These are phyloP conservation scores for Scarus forsteni DNA, from an alignment of 2,797 vertebrate species.

Conservation along the genomic window DNA sequence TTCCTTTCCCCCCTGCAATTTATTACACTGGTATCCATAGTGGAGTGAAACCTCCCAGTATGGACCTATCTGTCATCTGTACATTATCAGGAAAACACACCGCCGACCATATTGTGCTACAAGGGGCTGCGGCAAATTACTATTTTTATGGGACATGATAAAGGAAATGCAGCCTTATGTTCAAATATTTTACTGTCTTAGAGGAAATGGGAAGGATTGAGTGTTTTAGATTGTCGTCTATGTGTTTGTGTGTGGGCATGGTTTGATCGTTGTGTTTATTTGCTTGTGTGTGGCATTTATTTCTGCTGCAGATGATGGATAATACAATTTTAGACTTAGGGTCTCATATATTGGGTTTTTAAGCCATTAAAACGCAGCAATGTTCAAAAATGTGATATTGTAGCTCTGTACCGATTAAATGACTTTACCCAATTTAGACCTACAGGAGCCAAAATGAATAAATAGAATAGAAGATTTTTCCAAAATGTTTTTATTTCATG, in stretches of 20 bases:
- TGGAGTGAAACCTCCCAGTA: constrained; percentile 89
- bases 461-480: no score
- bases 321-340: constrained; percentile 37
- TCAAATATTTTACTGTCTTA: constrained; percentile 89
- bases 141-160: constrained; percentile 94
- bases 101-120: constrained; percentile 90
- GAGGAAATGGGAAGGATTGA: constrained; percentile 72
- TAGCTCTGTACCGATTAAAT: not conserved
- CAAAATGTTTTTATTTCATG: no score
- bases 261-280: constrained; percentile 47
- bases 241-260: constrained; percentile 22
- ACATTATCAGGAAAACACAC: constrained; percentile 92
- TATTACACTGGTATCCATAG: constrained; percentile 88
- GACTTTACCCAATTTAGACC: no score
- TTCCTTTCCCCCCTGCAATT: constrained; percentile 80
- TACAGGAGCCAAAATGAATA: no score
- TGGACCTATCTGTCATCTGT: constrained; percentile 92
- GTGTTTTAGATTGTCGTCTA: constrained; percentile 52
- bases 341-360: constrained; percentile 48
- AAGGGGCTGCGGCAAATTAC: constrained; percentile 90
- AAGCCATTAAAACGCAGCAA: constrained; percentile 65
- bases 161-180: constrained; percentile 92
- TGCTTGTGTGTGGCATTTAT: constrained; percentile 17
- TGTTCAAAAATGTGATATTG: constrained; percentile 45
- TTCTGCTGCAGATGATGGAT: constrained; percentile 44